Conservation (phyloP, 1,140 invertebrate species). For the Apolygus lucorum region DNA sequence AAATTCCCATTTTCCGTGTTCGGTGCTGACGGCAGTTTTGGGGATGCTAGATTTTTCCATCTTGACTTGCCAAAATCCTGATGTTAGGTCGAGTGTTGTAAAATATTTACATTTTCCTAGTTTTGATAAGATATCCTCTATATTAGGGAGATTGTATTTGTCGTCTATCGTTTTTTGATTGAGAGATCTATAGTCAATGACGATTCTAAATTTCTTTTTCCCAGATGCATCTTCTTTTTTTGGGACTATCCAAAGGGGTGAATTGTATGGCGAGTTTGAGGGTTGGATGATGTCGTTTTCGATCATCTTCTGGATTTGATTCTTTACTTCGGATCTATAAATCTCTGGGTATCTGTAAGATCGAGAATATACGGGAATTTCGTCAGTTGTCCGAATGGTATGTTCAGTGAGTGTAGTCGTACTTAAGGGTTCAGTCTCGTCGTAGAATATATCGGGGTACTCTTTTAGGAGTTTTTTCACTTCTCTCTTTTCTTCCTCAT, state of each 20-base stretch:
- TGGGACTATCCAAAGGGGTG: slow-evolving; percentile 26
- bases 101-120: too few species aligned
- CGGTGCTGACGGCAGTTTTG: slow-evolving; percentile 43
- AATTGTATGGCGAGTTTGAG: slow-evolving; percentile 27
- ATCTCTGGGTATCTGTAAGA: slow-evolving; percentile 37
- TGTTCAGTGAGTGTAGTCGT: slow-evolving; percentile 32
- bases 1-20: slow-evolving; percentile 39
- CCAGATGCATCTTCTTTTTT: too few species aligned
- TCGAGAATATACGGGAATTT: slow-evolving; percentile 32
- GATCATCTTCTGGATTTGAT: too few species aligned
- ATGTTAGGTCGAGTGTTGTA: slow-evolving; percentile 42
- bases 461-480: neutral
- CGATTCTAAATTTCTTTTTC: slow-evolving; percentile 29
- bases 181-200: slow-evolving; percentile 30
- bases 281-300: too few species aligned
- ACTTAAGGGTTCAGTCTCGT: neutral
- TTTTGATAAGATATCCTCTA: slow-evolving; percentile 38
- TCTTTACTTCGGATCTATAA: slow-evolving; percentile 37
- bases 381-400: slow-evolving; percentile 32
- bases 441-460: slow-evolving; percentile 11
- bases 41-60: too few species aligned
- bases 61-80: slow-evolving; percentile 45
- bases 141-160: slow-evolving; percentile 42
- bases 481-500: neutral
- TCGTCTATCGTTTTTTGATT: slow-evolving; percentile 35